phyloP scores from a whole-genome alignment of 2,113 vertebrate genomes.

The Hyaena hyaena region DNA sequence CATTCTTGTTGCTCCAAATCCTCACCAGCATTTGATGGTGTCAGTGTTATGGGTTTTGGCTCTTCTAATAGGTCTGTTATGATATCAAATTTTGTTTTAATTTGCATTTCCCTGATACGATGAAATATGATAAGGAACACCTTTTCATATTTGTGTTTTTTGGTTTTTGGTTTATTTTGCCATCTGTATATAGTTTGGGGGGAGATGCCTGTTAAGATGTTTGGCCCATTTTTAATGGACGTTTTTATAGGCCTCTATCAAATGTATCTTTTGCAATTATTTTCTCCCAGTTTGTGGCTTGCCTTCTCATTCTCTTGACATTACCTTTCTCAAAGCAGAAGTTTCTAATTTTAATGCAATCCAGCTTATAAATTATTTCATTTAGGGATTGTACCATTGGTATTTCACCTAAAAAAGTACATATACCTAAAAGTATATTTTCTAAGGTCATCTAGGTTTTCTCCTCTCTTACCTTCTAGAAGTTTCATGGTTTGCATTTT shows the following conservation, averaged over 20 bases:
- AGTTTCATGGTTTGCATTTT: neutral
- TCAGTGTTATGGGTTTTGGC: neutral
- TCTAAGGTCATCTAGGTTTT: neutral
- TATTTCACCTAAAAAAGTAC: neutral
- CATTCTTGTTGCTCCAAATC: neutral
- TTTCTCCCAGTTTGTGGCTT: neutral
- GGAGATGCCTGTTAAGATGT: neutral
- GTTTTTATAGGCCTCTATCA: neutral
- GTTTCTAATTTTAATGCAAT: neutral
- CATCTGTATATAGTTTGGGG: neutral
- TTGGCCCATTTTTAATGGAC: neutral
- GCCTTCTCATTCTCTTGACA: neutral
- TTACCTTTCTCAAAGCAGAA: neutral
- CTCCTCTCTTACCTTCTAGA: neutral
- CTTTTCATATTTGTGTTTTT: neutral
- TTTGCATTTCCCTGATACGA: neutral
- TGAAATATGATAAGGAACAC: neutral
- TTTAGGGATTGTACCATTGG: neutral
- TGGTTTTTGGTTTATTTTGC: neutral
- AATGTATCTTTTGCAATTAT: neutral
- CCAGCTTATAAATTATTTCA: neutral
- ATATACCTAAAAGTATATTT: too few species aligned
- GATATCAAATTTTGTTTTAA: neutral
- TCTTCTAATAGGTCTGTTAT: neutral
- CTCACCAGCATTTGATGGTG: neutral